Percentiles rank a stretch among this genome's conserved stretches.
These are phyloP conservation scores for Papilio demoleus DNA, from an alignment of 2,888 invertebrate genomes.

Conservation along the genomic window DNA sequence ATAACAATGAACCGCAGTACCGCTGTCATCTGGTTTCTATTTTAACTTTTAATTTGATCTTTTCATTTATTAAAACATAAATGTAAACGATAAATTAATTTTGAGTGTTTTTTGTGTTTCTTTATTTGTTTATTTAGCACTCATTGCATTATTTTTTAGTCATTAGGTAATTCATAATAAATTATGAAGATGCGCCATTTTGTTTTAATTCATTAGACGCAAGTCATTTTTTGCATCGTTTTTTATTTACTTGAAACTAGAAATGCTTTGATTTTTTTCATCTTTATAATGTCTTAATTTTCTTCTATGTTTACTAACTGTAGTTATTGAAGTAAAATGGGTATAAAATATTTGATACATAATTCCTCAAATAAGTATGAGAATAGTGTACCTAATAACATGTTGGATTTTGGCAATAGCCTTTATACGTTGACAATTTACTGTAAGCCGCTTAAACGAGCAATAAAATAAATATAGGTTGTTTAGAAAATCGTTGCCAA, in stretches of 20 bases:
- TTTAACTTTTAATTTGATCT: constrained; percentile 22
- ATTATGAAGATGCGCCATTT: too few relatives aligned
- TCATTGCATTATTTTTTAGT: too few relatives aligned
- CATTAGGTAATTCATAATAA: too few relatives aligned
- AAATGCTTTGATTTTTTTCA: background rate
- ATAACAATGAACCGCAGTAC: constrained; percentile 18
- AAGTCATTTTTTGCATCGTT: too few relatives aligned
- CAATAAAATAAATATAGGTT: constrained; percentile 10
- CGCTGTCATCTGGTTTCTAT: constrained; percentile 13
- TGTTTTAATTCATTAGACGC: too few relatives aligned
- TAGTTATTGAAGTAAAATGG: background rate
- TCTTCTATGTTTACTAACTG: background rate
- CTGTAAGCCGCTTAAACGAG: constrained; percentile 17
- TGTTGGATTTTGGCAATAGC: constrained; percentile 5
- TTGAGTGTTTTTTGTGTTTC: background rate
- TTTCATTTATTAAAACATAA: background rate
- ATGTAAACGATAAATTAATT: background rate
- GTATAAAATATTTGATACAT: background rate
- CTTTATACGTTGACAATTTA: constrained; percentile 13
- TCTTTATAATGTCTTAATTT: background rate
- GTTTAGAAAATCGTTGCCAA: constrained; percentile 14
- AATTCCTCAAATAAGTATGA: background rate
- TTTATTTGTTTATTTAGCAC: background rate
- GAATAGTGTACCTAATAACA: constrained; percentile 5
- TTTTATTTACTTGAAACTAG: too few relatives aligned